These are phyloP conservation scores for Tetramorium parvispinum DNA, from an alignment of 1,140 invertebrate genomes.

Conservation along the genomic window DNA sequence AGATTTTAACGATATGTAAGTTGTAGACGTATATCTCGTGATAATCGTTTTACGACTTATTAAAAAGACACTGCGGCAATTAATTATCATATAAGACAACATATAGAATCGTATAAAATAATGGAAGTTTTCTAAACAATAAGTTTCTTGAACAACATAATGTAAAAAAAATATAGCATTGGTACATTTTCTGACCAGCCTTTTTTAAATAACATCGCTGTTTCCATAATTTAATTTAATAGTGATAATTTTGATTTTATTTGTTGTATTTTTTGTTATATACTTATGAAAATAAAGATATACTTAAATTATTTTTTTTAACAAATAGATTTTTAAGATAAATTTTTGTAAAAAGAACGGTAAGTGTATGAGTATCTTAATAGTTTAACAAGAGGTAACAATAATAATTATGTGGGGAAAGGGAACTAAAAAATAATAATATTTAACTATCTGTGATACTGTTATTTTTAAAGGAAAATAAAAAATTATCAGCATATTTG, in stretches of 20 bases:
- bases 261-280: conserved; percentile 11
- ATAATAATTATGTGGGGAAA: conserved; percentile 5
- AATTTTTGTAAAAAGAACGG: background rate
- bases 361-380: background rate
- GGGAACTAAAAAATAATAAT: background rate
- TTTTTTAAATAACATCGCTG: conserved; percentile 9
- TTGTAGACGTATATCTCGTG: background rate
- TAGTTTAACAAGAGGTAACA: background rate
- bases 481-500: background rate
- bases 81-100: conserved; percentile 23
- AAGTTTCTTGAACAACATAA: background rate
- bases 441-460: background rate
- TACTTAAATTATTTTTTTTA: background rate
- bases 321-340: background rate
- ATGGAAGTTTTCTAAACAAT: conserved; percentile 34
- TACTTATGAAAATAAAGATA: background rate
- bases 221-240: background rate
- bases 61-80: conserved; percentile 14
- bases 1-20: conserved; percentile 16
- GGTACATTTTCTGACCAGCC: conserved; percentile 34
- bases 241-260: background rate
- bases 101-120: conserved; percentile 13
- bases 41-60: conserved; percentile 21
- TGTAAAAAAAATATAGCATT: conserved; percentile 35
- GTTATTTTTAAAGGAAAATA: background rate